phyloP scores from a whole-genome alignment of 2,797 vertebrate species.

The Delichon dasypus region DNA sequence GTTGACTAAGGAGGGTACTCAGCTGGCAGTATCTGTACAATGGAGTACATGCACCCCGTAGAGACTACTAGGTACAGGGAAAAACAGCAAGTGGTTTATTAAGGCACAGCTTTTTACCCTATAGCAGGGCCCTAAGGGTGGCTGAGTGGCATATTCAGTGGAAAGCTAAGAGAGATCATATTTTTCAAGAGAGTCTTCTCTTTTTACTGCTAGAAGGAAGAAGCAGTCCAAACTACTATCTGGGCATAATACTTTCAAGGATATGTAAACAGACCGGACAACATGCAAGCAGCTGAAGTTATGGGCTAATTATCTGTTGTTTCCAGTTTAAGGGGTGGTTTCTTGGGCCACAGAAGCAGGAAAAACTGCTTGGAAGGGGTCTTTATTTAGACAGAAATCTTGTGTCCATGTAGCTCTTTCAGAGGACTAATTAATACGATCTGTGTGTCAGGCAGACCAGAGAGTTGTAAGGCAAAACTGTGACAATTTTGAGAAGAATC shows the following conservation, averaged over 20 bases:
- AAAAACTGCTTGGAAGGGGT: not conserved
- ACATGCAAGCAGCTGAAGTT: not conserved
- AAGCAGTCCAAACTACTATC: not conserved
- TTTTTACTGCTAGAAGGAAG: not conserved
- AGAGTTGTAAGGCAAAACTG: not conserved
- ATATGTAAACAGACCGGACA: not conserved
- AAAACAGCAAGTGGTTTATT: not conserved
- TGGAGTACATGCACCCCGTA: not conserved
- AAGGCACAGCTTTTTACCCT: not conserved
- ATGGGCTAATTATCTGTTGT: not conserved
- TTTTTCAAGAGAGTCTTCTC: not conserved
- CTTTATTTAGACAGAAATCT: not conserved
- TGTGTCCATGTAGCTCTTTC: not conserved
- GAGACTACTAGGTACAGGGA: not conserved
- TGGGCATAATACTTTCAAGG: not conserved
- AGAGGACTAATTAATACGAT: not conserved
- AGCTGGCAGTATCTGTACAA: not conserved
- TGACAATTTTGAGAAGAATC: not conserved
- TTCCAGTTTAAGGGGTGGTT: not conserved
- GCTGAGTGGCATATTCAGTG: not conserved
- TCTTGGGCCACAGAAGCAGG: not conserved
- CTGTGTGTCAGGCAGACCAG: not conserved
- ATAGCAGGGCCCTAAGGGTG: not conserved
- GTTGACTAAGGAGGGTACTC: not conserved
- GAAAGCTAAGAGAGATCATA: not conserved